Conservation (phyloP, 2,888 invertebrate species). For the Hipparchia semele region DNA sequence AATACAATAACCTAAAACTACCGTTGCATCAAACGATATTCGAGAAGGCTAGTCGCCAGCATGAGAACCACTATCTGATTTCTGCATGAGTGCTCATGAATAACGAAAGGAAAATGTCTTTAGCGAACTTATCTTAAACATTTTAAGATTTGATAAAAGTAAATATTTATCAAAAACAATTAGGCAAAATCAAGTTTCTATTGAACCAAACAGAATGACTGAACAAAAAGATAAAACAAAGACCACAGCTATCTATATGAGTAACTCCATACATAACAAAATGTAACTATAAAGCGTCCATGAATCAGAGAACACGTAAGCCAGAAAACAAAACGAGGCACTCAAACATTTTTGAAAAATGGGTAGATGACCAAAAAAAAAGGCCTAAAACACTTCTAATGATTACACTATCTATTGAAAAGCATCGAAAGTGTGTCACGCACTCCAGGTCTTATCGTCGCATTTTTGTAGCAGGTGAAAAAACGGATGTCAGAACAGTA, state of each 20-base stretch:
- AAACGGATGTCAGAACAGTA: conserved; percentile 26
- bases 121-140: neutral
- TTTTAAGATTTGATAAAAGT: neutral
- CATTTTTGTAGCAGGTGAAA: conserved; percentile 52
- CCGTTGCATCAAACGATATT: neutral
- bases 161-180: neutral
- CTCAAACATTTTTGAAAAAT: conserved; percentile 31
- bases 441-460: conserved; percentile 51
- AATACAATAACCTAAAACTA: neutral
- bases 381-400: conserved; percentile 46
- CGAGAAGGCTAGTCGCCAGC: neutral
- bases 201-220: neutral
- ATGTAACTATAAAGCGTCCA: conserved; percentile 4
- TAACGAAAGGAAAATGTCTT: neutral
- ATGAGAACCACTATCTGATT: neutral
- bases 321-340: conserved; percentile 18
- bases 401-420: conserved; percentile 56
- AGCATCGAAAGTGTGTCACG: conserved; percentile 65
- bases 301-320: conserved; percentile 24
- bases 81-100: conserved; percentile 4
- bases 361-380: conserved; percentile 33
- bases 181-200: neutral
- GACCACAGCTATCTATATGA: neutral
- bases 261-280: conserved; percentile 11
- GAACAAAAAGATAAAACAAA: conserved; percentile 2